phyloP scores from a whole-genome alignment of 2,113 vertebrate genomes.

The Electrona antarctica region DNA sequence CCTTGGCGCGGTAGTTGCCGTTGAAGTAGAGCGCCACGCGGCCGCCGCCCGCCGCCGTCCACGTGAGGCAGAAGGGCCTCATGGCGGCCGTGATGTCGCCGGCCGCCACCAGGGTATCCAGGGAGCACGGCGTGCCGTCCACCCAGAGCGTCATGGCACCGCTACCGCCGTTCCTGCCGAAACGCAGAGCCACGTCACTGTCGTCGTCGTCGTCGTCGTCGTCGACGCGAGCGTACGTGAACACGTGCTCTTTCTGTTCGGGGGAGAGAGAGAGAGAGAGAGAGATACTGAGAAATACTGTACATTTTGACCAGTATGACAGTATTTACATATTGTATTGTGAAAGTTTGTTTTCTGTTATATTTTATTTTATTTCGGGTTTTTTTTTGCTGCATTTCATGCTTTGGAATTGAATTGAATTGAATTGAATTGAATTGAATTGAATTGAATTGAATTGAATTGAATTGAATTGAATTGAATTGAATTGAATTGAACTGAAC shows the following conservation, averaged over 20 bases:
- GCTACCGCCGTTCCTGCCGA: conserved; percentile 69
- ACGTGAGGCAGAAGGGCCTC: conserved; percentile 83
- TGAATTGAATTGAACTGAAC: background rate
- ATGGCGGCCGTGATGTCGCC: conserved; percentile 68
- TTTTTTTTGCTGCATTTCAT: no score
- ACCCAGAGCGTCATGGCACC: conserved; percentile 70
- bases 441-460: no score
- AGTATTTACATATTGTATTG: no score
- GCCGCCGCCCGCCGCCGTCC: conserved; percentile 76
- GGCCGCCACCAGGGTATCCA: conserved; percentile 56
- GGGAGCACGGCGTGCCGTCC: conserved; percentile 70
- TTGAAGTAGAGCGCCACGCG: conserved; percentile 72
- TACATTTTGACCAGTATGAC: no score
- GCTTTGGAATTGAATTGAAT: no score
- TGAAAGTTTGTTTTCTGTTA: no score
- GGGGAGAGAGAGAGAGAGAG: background rate
- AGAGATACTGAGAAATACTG: no score
- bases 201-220: background rate
- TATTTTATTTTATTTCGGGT: no score
- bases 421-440: no score
- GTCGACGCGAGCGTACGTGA: conserved; percentile 77
- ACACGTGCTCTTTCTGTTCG: conserved; percentile 78
- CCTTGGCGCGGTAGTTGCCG: conserved; percentile 59
- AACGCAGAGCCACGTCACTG: conserved; percentile 66
- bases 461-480: no score